These are phyloP conservation scores for Phrynocephalus forsythii DNA, from an alignment of 2,797 vertebrate species.

Conservation along the genomic window DNA sequence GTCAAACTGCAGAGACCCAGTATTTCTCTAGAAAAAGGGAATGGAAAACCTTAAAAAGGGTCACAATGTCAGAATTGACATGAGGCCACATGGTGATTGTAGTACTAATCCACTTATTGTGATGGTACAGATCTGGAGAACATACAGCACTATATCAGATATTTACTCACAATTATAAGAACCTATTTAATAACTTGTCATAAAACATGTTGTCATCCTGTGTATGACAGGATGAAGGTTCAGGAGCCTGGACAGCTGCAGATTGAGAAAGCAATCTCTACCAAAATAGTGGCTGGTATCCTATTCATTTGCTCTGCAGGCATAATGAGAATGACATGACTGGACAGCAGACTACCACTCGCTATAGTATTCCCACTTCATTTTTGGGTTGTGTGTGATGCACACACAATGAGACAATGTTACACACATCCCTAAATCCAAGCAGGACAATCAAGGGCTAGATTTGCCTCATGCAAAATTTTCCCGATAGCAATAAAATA, in stretches of 20 bases:
- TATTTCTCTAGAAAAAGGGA: too few relatives aligned
- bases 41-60: too few relatives aligned
- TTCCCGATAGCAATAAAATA: neutral
- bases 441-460: neutral
- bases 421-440: too few relatives aligned
- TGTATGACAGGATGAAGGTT: neutral
- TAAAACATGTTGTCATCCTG: neutral
- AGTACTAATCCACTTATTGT: neutral
- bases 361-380: too few relatives aligned
- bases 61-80: too few relatives aligned
- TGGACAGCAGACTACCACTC: too few relatives aligned
- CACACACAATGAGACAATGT: too few relatives aligned
- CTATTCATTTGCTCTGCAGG: too few relatives aligned
- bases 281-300: neutral
- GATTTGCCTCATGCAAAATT: neutral
- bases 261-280: neutral
- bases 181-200: neutral
- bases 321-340: too few relatives aligned
- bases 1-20: too few relatives aligned
- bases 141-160: neutral
- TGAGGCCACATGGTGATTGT: neutral
- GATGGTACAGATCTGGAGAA: neutral
- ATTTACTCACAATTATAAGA: neutral
- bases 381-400: too few relatives aligned
- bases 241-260: neutral